These are phyloP conservation scores for Hypomesus transpacificus DNA, from an alignment of 2,113 vertebrate species.

Conservation along the genomic window DNA sequence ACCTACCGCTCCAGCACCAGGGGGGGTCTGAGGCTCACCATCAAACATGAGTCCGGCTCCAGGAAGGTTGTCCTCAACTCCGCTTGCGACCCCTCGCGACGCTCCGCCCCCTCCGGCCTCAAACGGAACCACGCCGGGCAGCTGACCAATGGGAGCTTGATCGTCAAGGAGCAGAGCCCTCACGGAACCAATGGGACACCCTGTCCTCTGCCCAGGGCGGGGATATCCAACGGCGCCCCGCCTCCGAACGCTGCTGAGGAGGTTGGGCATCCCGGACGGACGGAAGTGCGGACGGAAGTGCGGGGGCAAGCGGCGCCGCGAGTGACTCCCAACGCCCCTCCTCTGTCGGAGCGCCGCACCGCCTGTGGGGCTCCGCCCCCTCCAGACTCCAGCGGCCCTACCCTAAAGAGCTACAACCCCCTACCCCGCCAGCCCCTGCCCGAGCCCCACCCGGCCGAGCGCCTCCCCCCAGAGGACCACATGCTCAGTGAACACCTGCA, in stretches of 20 bases:
- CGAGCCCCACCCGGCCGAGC: slow-evolving; percentile 29
- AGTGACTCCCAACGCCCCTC: slow-evolving; percentile 21
- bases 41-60: slow-evolving; percentile 77
- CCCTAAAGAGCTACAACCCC: slow-evolving; percentile 55
- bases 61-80: slow-evolving; percentile 75
- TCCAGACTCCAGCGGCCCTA: slow-evolving; percentile 54
- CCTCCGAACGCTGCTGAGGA: slow-evolving; percentile 20
- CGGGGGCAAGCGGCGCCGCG: slow-evolving; percentile 16
- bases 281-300: slow-evolving; percentile 12
- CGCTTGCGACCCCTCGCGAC: slow-evolving; percentile 43
- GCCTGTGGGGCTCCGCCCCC: slow-evolving; percentile 9
- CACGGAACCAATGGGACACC: slow-evolving; percentile 34
- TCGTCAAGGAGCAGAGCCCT: slow-evolving; percentile 25
- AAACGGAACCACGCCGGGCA: slow-evolving; percentile 62
- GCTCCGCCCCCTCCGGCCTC: slow-evolving; percentile 25
- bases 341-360: slow-evolving; percentile 27
- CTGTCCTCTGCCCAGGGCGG: background rate
- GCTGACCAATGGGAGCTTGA: slow-evolving; percentile 63
- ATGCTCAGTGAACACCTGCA: slow-evolving; percentile 76
- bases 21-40: slow-evolving; percentile 74
- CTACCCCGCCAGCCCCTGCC: slow-evolving; percentile 20
- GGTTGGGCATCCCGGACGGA: background rate
- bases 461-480: slow-evolving; percentile 64
- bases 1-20: slow-evolving; percentile 75
- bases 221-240: slow-evolving; percentile 39